A percentile compares a stretch with the other conserved stretches of the same genome.
phyloP scores from a whole-genome alignment of 2,797 vertebrate species.

The Arnoldichthys spilopterus region DNA sequence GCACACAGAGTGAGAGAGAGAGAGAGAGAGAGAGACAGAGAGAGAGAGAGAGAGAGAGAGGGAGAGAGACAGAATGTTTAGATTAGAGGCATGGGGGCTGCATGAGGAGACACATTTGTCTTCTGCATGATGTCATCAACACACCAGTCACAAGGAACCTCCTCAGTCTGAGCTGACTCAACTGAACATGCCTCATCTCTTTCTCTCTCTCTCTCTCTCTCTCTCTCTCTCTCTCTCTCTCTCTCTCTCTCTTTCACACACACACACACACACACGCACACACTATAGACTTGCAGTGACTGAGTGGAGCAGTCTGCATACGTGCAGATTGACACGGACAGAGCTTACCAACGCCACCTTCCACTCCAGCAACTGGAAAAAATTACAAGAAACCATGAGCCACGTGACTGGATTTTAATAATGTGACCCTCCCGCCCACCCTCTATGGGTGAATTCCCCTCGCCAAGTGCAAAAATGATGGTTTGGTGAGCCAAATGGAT shows the following conservation, averaged over 20 bases:
- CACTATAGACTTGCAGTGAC: conserved; percentile 10
- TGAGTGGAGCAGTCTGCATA: conserved; percentile 29
- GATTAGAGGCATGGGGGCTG: neutral
- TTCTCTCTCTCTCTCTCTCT: neutral
- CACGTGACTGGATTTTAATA: conserved; percentile 20
- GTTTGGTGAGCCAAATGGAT: neutral
- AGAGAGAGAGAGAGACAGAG: neutral
- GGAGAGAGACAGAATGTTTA: neutral
- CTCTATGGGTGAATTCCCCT: neutral
- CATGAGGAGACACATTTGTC: conserved; percentile 8
- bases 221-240: conserved; percentile 5
- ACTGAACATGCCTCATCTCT: conserved; percentile 1
- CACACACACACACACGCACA: conserved; percentile 3
- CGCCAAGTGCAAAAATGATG: neutral
- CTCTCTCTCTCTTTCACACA: conserved; percentile 20
- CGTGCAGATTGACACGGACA: conserved; percentile 50
- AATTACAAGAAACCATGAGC: neutral
- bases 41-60: neutral
- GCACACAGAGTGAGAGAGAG: neutral
- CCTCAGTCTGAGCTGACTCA: conserved; percentile 17
- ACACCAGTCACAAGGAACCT: conserved; percentile 9
- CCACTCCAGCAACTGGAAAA: conserved; percentile 30
- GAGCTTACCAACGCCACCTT: conserved; percentile 27
- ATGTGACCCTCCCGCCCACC: neutral
- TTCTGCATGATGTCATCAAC: conserved; percentile 22